phyloP scores from a whole-genome alignment of 1,140 invertebrate genomes.

The Doryteuthis pealeii region DNA sequence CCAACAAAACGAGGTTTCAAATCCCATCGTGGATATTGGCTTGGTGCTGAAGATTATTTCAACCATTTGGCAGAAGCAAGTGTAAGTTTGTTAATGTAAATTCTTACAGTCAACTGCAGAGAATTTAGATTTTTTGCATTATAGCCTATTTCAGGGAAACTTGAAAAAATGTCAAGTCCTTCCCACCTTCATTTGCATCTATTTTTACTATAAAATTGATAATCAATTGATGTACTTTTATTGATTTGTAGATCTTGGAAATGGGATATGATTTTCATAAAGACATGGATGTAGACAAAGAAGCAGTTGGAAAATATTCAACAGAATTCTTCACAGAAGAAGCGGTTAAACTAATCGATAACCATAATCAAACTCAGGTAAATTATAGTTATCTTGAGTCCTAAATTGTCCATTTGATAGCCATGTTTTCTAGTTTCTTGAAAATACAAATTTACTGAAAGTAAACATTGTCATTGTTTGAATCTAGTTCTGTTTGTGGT shows the following conservation, averaged over 20 bases:
- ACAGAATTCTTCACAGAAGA: conserved; percentile 56
- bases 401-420: not conserved
- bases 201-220: no score
- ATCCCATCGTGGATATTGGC: conserved; percentile 62
- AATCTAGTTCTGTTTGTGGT: no score
- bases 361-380: conserved; percentile 51
- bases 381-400: not conserved
- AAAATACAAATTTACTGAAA: no score
- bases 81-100: not conserved
- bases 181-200: no score
- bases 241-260: no score
- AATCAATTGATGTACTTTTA: no score
- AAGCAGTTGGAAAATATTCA: conserved; percentile 58
- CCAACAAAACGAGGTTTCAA: conserved; percentile 63
- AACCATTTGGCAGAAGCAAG: conserved; percentile 44
- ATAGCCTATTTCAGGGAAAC: no score
- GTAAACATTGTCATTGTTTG: no score
- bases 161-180: no score
- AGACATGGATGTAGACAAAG: conserved; percentile 40
- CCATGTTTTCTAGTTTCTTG: no score
- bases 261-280: conserved; percentile 50
- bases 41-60: conserved; percentile 59
- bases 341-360: conserved; percentile 48
- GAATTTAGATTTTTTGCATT: no score
- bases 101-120: not conserved